A percentile compares a stretch with the other conserved stretches of the same genome.
These are phyloP conservation scores for Prunella himalayana DNA, from an alignment of 2,113 vertebrate species.

Conservation along the genomic window DNA sequence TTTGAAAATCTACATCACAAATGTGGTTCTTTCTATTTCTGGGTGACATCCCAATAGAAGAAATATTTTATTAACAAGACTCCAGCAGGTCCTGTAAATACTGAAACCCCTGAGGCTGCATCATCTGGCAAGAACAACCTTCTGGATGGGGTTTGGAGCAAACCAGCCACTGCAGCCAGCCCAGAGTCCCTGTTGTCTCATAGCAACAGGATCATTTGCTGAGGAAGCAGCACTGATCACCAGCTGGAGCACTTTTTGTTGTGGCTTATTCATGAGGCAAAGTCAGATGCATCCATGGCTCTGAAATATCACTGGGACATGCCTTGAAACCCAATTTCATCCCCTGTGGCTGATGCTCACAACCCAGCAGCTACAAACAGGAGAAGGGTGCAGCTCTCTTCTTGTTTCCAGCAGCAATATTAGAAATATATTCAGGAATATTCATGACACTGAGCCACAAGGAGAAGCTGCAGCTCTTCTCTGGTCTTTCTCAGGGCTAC, in stretches of 20 bases:
- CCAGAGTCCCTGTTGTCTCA: conserved; percentile 3
- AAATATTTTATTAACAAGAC: background rate
- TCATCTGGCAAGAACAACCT: background rate
- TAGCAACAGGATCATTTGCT: conserved; percentile 28
- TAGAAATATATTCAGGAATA: background rate
- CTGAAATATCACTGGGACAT: background rate
- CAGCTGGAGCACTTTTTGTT: conserved; percentile 10
- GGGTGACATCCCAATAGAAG: background rate
- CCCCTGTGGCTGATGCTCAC: background rate
- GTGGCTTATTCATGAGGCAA: background rate
- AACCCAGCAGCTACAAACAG: background rate
- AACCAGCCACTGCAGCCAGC: background rate
- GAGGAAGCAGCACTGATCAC: background rate
- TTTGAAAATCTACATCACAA: background rate
- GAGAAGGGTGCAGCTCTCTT: background rate
- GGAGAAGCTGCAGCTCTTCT: background rate
- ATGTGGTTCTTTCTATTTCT: background rate
- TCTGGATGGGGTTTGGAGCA: background rate
- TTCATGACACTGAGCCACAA: background rate
- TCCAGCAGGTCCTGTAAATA: background rate
- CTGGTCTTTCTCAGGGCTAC: background rate
- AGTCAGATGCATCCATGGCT: background rate
- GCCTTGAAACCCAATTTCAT: background rate
- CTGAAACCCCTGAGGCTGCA: background rate
- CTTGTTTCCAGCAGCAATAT: background rate